Percentiles rank a stretch among this genome's conserved stretches.
phyloP scores from a whole-genome alignment of 2,113 vertebrate species.

The Atractosteus spatula region DNA sequence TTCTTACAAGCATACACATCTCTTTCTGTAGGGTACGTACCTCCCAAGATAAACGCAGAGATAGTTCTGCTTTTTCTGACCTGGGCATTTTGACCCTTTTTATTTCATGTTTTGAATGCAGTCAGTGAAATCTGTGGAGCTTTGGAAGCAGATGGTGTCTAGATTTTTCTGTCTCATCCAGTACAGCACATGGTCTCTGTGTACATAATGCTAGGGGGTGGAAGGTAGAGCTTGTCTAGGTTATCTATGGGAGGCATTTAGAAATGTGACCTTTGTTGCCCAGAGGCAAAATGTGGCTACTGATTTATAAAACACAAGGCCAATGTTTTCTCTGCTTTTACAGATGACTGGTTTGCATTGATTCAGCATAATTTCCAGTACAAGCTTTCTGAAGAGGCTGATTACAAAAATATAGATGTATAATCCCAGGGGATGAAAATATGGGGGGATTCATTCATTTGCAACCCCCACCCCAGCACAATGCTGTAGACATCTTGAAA shows the following conservation, averaged over 20 bases:
- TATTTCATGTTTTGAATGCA: constrained; percentile 16
- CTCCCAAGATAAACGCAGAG: no score
- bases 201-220: neutral
- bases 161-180: constrained; percentile 2
- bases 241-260: neutral
- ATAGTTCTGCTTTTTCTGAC: no score
- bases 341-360: constrained; percentile 23
- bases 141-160: neutral
- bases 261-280: constrained; percentile 8
- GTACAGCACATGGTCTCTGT: neutral
- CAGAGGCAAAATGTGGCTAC: neutral
- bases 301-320: constrained; percentile 49
- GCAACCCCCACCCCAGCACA: neutral
- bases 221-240: neutral
- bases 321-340: constrained; percentile 38
- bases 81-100: neutral
- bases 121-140: neutral
- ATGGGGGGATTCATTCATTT: no score
- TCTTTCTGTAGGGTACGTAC: no score
- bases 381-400: neutral
- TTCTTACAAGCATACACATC: no score
- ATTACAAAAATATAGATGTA: no score
- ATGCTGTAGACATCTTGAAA: neutral
- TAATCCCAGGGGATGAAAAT: no score
- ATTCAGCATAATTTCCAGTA: constrained; percentile 21